Base-by-base conservation (phyloP, 2,113 vertebrate species). In the Lamprotornis superbus region DNA sequence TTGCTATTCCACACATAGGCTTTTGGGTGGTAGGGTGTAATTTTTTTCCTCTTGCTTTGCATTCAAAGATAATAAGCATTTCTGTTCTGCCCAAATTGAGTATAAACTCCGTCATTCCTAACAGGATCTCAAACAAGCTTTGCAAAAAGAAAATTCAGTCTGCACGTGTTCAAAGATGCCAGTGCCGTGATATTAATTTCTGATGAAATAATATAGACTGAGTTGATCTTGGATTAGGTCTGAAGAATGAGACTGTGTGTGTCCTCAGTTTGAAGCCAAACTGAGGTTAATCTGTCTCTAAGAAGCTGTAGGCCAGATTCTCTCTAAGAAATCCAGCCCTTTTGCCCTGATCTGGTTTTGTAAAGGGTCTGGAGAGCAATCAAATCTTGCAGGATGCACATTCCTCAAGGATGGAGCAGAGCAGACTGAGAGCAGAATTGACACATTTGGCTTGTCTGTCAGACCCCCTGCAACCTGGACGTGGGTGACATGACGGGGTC, bases 231-330 rank as follows among this genome's bases (percentile, higher is more conserved):
- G 93, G 88, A 96, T 96, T 95, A 95, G n/a, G 18, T 87, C 55
- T 93, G 73, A 80, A 86, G 79, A 95, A 83, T 52, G 69, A 96
- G 83, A 87, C 89, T 50, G n/a, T 46, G 11, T 68, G 60, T 83
- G 83, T 73, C 90, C 95, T 94, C 83, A 90, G 57, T 95, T 90
- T 65, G 92, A 57, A 94, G 89, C 81, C 86, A 90, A 94, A 94
- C 61, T 0, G 33, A 96, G 88, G 83, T 96, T 94, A 95, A 94
- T 97, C 94, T 96, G 95, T 71, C 85, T 78, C 69, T 96, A 95
- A 97, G 89, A 94, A 94, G 93, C 69, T 73, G 83, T 74, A 82
- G 91, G 77, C 73, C 91, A 91, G 85, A 89, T 95, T 95, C 82
- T 73, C 91, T 79, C 88, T 93, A 83, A 96, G 90, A 95, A 89